Evolutionary conservation across 2,113 vertebrate species (phyloP).

Genomic region (Paradoxurus hermaphroditus): DNA sequence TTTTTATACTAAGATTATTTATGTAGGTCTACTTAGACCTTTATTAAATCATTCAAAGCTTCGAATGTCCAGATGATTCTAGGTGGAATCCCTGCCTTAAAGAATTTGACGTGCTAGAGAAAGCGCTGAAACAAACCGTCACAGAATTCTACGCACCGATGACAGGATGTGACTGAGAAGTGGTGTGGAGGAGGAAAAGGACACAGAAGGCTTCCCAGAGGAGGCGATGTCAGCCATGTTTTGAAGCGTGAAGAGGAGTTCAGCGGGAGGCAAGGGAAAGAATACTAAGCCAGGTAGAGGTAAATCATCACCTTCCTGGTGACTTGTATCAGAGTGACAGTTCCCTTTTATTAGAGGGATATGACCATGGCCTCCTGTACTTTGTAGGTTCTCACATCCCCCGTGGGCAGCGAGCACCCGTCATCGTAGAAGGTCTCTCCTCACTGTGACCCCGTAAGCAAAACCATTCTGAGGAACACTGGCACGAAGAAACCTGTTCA

Average conservation of each 20-base stretch:
- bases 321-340: not conserved
- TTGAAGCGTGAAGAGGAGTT: not conserved
- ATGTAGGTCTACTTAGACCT: not conserved
- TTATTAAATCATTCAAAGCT: not conserved
- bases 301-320: accelerated
- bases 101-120: not conserved
- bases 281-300: no score
- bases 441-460: not conserved
- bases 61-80: not conserved
- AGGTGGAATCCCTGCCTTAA: not conserved
- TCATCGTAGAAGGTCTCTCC: not conserved
- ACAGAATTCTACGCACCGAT: no score
- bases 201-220: not conserved
- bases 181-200: not conserved
- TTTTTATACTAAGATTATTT: not conserved
- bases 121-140: not conserved
- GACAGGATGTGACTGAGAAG: not conserved
- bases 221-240: not conserved
- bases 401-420: accelerated
- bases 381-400: not conserved
- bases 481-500: not conserved
- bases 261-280: not conserved
- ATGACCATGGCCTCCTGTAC: accelerated
- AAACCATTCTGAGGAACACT: not conserved
- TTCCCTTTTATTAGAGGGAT: not conserved